Conservation (phyloP, 1,140 invertebrate species). For the Drosophila lacteicornis region DNA sequence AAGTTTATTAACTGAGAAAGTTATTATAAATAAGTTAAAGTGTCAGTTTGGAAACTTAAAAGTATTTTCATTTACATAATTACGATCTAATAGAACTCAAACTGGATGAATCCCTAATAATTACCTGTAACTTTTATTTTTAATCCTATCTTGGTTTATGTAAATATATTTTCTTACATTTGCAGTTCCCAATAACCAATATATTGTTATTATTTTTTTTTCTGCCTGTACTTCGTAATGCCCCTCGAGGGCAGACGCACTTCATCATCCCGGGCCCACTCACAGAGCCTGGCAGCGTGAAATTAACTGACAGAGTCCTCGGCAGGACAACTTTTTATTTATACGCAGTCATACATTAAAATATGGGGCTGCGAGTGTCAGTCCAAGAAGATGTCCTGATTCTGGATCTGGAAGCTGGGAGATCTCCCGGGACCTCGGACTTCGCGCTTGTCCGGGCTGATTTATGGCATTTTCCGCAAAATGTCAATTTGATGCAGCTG, state of each 20-base stretch:
- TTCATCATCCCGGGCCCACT: conserved; percentile 74
- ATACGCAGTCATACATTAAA: conserved; percentile 76
- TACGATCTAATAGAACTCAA: too few species aligned
- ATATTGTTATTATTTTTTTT: background rate
- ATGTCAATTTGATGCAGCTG: conserved; percentile 79
- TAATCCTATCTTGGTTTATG: too few species aligned
- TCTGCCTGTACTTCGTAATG: conserved; percentile 23
- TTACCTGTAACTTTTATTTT: background rate
- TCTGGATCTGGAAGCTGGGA: conserved; percentile 18
- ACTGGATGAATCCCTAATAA: too few species aligned
- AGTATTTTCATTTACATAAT: background rate
- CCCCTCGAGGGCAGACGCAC: conserved; percentile 53
- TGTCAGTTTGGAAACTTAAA: background rate
- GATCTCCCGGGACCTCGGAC: conserved; percentile 13
- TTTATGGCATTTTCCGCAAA: conserved; percentile 48
- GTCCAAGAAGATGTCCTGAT: conserved; percentile 46
- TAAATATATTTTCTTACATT: background rate
- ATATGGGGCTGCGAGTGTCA: conserved; percentile 68
- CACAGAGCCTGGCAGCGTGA: conserved; percentile 77
- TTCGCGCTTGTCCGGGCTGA: conserved; percentile 49
- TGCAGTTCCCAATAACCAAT: background rate
- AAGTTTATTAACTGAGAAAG: too few species aligned
- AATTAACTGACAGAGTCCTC: conserved; percentile 76
- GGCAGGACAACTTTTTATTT: conserved; percentile 72
- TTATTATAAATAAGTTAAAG: background rate